Percentiles rank a stretch among this genome's conserved stretches.
These are phyloP conservation scores for Microctenopoma lineatum DNA, from an alignment of 2,797 vertebrate genomes.

Conservation along the genomic window DNA sequence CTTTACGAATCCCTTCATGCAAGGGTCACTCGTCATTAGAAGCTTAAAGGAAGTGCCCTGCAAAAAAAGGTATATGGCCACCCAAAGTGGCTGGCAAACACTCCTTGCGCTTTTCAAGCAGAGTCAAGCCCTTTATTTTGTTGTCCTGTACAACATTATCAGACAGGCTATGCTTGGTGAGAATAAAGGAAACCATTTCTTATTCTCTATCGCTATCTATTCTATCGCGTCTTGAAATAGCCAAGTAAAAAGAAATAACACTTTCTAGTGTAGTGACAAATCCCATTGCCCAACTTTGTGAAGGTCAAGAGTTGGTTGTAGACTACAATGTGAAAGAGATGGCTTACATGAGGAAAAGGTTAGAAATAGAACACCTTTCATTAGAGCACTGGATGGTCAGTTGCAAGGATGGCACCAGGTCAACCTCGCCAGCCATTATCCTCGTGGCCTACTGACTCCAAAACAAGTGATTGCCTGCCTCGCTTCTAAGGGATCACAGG, in stretches of 20 bases:
- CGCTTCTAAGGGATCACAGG: conserved; percentile 14
- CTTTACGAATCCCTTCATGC: conserved; percentile 84
- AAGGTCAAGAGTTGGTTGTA: not conserved
- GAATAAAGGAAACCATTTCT: conserved; percentile 25
- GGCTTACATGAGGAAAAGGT: not conserved
- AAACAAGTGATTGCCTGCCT: conserved; percentile 42
- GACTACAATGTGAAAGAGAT: not conserved
- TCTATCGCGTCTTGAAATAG: not conserved
- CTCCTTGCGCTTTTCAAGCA: conserved; percentile 66
- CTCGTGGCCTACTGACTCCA: conserved; percentile 48
- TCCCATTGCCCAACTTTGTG: not conserved
- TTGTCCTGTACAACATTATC: conserved; percentile 64
- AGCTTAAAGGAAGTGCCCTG: conserved; percentile 81
- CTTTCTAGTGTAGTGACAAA: not conserved
- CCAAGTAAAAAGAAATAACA: not conserved
- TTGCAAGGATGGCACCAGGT: conserved; percentile 44
- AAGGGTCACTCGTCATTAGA: conserved; percentile 88
- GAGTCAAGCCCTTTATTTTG: conserved; percentile 75
- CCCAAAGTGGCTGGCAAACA: conserved; percentile 84
- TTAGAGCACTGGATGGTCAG: conserved; percentile 8
- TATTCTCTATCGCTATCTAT: not conserved
- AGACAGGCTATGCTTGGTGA: conserved; percentile 42
- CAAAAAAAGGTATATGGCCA: conserved; percentile 83
- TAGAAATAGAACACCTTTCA: conserved; percentile 22
- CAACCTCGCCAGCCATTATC: conserved; percentile 35